phyloP scores from a whole-genome alignment of 2,113 vertebrate species.

The Gila orcuttii region DNA sequence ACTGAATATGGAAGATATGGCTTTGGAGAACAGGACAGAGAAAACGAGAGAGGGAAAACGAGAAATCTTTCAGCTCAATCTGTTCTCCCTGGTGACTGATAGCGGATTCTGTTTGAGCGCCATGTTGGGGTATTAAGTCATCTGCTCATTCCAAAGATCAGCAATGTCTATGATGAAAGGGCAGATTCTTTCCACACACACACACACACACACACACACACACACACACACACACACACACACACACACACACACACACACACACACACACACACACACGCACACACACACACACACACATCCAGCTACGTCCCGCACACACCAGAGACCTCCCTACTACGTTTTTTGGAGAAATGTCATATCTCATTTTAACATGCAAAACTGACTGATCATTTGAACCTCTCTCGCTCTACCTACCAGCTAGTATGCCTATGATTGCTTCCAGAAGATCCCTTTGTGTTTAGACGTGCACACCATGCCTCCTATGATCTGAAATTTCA shows the following conservation, averaged over 20 bases:
- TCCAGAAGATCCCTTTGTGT: conserved; percentile 9
- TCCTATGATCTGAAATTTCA: not conserved
- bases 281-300: not conserved
- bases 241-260: not conserved
- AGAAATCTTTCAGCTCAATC: conserved; percentile 58
- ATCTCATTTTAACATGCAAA: conserved; percentile 40
- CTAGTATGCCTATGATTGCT: conserved; percentile 4
- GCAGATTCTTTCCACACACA: conserved; percentile 1
- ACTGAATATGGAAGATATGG: not conserved
- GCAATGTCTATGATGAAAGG: conserved; percentile 56
- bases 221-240: not conserved
- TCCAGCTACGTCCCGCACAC: conserved; percentile 35
- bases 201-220: not conserved
- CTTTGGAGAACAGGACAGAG: not conserved
- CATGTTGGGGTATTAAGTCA: conserved; percentile 61
- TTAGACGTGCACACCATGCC: conserved; percentile 19
- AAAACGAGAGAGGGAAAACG: conserved; percentile 17
- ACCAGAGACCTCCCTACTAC: conserved; percentile 21
- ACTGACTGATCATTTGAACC: conserved; percentile 55
- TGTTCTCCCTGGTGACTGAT: conserved; percentile 51
- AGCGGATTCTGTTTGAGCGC: conserved; percentile 69
- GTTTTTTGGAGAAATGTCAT: conserved; percentile 26
- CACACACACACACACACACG: not conserved
- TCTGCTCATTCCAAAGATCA: conserved; percentile 45
- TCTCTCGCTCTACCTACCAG: conserved; percentile 13